Evolutionary conservation across 2,113 vertebrate genomes (phyloP), one percentile per base, ranked within the genome.

Genomic region (Xenopus borealis): DNA sequence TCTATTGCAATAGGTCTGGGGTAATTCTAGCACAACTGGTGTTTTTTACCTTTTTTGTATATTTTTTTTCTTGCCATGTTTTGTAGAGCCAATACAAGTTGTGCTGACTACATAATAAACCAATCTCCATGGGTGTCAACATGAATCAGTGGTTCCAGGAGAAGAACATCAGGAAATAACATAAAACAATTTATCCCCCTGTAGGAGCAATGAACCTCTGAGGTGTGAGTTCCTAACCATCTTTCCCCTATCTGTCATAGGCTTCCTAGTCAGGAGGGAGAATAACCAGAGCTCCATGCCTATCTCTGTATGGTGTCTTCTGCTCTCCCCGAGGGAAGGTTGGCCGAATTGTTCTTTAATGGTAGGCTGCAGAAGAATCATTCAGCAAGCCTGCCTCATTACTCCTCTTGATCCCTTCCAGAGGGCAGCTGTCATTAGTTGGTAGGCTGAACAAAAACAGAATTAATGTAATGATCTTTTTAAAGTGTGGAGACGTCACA

Each of bases 271-370:
- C 61, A 69, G 61, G 66, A 68, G 68, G 57, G 65, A 55, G 40
- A 76, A 63, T 46, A 69, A 69, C 27, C 66, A 64, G 66, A 44
- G 30, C 45, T 62, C 45, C 50, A 46, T 62, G 58, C 40, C 12
- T 69, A 58, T 12, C 73, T 69, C 66, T 69, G 66, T 76, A 55
- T 69, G 73, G 73, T 76, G 66, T 63, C 58, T 76, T 20, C 62
- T 76, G 66, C 19, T 76, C 59, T 52, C 73, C 73, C 73, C 55
- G 58, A 69, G 73, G 73, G 73, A 76, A 69, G 53, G 58, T 52
- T 69, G 27, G 52, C 58, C 66, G 58, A 63, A 66, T 76, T 62
- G 61, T 68, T 23, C 47, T 69, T 68, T 76, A 69, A 76, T 69
- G 66, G 73, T 45, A 64, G 59, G 45, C 73, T 69, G 40, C 73